A percentile compares a stretch with the other conserved stretches of the same genome.
phyloP scores from a whole-genome alignment of 2,888 invertebrate species.

The Thera britannica region DNA sequence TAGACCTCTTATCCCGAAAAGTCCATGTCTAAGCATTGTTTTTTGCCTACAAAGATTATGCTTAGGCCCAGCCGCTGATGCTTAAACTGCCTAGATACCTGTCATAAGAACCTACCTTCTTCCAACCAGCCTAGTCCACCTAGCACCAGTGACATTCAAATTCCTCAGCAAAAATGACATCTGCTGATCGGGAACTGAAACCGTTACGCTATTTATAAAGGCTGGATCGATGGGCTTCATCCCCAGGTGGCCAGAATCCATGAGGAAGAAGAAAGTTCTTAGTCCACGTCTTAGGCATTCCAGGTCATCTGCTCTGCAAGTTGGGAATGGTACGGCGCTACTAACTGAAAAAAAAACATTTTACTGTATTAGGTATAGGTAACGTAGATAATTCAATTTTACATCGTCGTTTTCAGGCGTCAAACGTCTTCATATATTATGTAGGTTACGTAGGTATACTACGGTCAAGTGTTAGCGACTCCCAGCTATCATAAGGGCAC shows the following conservation, averaged over 20 bases:
- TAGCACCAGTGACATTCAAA: conserved; percentile 73
- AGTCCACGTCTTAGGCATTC: conserved; percentile 72
- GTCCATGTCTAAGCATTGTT: too few species aligned
- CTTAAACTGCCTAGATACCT: too few species aligned
- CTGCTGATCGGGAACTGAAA: conserved; percentile 67
- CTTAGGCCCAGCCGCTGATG: too few species aligned
- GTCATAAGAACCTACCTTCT: conserved; percentile 56
- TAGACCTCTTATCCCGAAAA: too few species aligned
- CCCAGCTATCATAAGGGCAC: too few species aligned
- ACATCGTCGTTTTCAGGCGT: too few species aligned
- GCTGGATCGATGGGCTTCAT: conserved; percentile 72
- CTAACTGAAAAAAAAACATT: conserved; percentile 46
- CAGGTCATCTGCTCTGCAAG: conserved; percentile 68
- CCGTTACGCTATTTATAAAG: conserved; percentile 66
- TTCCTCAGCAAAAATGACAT: conserved; percentile 69
- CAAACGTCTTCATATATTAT: too few species aligned
- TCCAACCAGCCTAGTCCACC: conserved; percentile 70
- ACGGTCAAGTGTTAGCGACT: too few species aligned
- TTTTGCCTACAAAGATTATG: too few species aligned
- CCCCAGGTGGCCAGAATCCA: conserved; percentile 68
- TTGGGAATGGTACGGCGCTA: conserved; percentile 69
- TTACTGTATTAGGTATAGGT: too few species aligned
- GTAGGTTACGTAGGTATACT: too few species aligned
- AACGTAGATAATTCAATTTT: too few species aligned
- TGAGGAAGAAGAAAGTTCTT: conserved; percentile 75